Conservation (phyloP, 1,140 invertebrate species). For the Meteorus sp. region DNA sequence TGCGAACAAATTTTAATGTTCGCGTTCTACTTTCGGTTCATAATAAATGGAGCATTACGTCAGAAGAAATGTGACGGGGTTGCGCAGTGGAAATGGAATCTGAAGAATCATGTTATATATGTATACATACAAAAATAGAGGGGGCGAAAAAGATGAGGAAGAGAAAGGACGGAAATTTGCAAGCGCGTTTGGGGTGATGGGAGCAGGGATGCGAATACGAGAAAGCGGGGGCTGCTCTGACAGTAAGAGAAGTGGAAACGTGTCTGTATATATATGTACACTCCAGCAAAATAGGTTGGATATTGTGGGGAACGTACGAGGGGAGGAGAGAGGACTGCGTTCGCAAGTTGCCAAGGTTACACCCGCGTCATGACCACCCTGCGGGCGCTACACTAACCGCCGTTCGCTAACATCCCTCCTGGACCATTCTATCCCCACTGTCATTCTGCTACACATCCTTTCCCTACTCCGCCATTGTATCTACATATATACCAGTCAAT, state of each 20-base stretch:
- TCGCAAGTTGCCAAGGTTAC: conserved; percentile 53
- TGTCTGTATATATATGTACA: not conserved
- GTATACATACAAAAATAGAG: not conserved
- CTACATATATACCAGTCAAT: not conserved
- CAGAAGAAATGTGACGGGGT: no score
- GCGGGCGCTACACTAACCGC: conserved; percentile 34
- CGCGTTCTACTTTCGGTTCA: no score
- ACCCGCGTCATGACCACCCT: conserved; percentile 47
- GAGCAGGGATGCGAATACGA: not conserved
- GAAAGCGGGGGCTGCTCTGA: not conserved
- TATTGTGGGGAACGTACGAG: not conserved
- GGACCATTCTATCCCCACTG: conserved; percentile 27
- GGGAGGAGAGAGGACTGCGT: conserved; percentile 23
- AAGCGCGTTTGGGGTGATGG: conserved; percentile 9
- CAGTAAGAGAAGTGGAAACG: not conserved
- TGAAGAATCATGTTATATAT: not conserved
- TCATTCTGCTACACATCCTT: conserved; percentile 15
- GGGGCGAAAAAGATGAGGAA: conserved; percentile 1
- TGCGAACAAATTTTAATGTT: no score
- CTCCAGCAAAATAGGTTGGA: conserved; percentile 3
- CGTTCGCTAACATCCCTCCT: conserved; percentile 30
- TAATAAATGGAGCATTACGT: no score
- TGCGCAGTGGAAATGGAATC: not conserved
- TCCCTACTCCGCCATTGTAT: not conserved
- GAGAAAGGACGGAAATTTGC: conserved; percentile 20